A percentile compares a stretch with the other conserved stretches of the same genome.
phyloP scores from a whole-genome alignment of 2,797 vertebrate species.

The Chaetodon trifasciatus region DNA sequence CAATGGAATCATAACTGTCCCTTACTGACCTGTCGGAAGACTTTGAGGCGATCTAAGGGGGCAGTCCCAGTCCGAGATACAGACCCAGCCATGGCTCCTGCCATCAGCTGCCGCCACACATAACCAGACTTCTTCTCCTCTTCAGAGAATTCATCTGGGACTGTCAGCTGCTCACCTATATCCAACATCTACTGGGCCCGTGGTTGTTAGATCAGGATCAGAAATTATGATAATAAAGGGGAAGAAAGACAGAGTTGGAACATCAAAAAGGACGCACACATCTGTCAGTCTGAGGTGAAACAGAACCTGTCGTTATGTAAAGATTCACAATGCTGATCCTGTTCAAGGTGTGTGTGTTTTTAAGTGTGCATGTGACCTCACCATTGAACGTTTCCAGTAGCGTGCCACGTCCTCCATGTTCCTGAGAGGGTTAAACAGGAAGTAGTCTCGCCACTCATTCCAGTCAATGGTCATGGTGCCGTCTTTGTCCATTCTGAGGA shows the following conservation, averaged over 20 bases:
- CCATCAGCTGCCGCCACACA: slow-evolving; percentile 95
- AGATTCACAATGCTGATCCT: not conserved
- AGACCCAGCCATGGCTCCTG: slow-evolving; percentile 92
- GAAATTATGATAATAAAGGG: not conserved
- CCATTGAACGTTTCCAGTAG: slow-evolving; percentile 92
- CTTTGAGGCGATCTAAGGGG: slow-evolving; percentile 95
- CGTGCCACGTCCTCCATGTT: slow-evolving; percentile 91
- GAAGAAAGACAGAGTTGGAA: not conserved
- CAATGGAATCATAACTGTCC: not conserved
- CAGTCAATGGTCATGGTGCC: slow-evolving; percentile 93
- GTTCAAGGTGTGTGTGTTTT: not conserved
- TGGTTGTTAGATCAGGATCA: not conserved
- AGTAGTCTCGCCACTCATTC: slow-evolving; percentile 94
- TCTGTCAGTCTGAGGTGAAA: not conserved
- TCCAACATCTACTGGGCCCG: slow-evolving; percentile 91
- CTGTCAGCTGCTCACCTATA: slow-evolving; percentile 93
- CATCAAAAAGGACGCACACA: not conserved
- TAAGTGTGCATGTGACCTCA: slow-evolving; percentile 66
- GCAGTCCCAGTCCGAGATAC: slow-evolving; percentile 95
- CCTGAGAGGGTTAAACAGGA: slow-evolving; percentile 90
- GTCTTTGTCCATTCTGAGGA: slow-evolving; percentile 90
- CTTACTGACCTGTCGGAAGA: slow-evolving; percentile 93
- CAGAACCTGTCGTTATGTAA: not conserved
- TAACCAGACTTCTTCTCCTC: slow-evolving; percentile 94
- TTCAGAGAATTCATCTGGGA: slow-evolving; percentile 96